Evolutionary conservation across 2,113 vertebrate species (phyloP), one percentile per base, ranked within the genome.

Genomic region (Gorsachius goisagi): DNA sequence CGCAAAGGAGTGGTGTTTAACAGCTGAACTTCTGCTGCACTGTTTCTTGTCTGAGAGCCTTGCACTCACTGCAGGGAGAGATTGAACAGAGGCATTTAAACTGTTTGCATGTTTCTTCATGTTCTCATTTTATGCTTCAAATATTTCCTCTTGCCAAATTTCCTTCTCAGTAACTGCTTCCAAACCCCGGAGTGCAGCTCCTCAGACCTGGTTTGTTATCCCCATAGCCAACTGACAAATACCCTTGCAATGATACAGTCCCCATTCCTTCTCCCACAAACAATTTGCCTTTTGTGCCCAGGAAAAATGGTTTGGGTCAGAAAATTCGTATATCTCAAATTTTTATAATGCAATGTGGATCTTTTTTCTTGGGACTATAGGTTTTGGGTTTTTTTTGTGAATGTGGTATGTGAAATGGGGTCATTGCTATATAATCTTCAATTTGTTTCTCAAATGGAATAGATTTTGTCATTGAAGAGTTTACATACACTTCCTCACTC

Each of bases 111-210:
- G 35, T 77, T 80, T 77, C 63, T 44, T 77, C 50, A 22, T 59
- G 59, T 88, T 76, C 68, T 94, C 44, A 45, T 96, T 86, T 88
- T 95, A 73, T 90, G 76, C 59, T 26, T 80, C 72, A 87, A n/a
- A 44, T 89, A 76, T 72, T 93, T 89, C 33, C 18, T 89, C 30
- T 58, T 82, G 27, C 41, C 45, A 66, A 85, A 52, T 39, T 4
- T 12, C 15, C 9, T 73, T 68, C 63, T 88, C 37, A 37, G 15
- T 55, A 60, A 71, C 22, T 92, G 41, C 53, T 69, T 85, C 33
- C 22, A 49, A 56, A 52, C 6, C 71, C 28, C 0, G 0, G 32
- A 89, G 10, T 35, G 30, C 33, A 69, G 20, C 24, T 87, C 8
- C 30, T 77, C 33, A 75, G 56, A n/a, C 26, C 18, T 60, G 30